Percentiles rank a stretch among this genome's conserved stretches.
Evolutionary conservation across 2,113 vertebrate species (phyloP).

Genomic region (Aramus guarauna): DNA sequence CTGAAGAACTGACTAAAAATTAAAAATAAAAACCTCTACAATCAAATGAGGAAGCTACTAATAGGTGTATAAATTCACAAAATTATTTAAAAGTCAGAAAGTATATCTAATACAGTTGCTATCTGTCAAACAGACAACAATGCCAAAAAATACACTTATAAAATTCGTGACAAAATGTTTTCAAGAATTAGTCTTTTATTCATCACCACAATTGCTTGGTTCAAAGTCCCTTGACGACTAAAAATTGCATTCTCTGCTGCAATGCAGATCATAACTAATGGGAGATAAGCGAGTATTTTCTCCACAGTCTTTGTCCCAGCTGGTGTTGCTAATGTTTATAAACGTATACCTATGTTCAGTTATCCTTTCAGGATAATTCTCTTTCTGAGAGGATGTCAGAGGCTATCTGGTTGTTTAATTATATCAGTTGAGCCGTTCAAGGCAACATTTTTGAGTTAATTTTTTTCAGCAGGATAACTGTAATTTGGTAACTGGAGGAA

Average conservation of each 20-base stretch:
- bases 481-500: not conserved
- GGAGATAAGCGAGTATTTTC: not conserved
- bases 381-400: not conserved
- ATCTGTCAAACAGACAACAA: not conserved
- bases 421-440: not conserved
- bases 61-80: not conserved
- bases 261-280: not conserved
- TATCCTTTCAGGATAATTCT: not conserved
- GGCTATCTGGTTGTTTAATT: not conserved
- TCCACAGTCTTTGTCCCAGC: not conserved
- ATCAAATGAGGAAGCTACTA: slow-evolving; percentile 2
- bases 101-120: not conserved
- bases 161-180: not conserved
- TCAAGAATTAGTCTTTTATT: slow-evolving; percentile 6
- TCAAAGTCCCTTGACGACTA: not conserved
- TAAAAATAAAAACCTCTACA: not conserved
- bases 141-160: not conserved
- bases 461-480: not conserved
- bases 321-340: not conserved
- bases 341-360: not conserved
- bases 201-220: not conserved
- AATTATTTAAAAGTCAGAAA: not conserved
- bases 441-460: not conserved
- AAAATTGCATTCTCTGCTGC: not conserved
- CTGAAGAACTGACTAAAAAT: slow-evolving; percentile 3